Conservation (phyloP, 37 sponge, comb jelly and placozoan genomes). For the Hexactinellida sp. region DNA sequence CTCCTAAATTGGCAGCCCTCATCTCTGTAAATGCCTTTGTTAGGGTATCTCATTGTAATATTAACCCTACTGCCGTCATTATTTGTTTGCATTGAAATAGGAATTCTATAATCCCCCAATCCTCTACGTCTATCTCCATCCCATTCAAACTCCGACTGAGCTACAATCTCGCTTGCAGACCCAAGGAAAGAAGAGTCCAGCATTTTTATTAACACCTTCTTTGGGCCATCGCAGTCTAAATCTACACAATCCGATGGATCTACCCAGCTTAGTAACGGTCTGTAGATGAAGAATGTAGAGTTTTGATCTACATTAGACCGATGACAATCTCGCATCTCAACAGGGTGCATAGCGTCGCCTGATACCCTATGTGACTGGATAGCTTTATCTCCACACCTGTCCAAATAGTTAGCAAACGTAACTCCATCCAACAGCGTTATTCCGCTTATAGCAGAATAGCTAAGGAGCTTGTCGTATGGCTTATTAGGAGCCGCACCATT, state of each 20-base stretch:
- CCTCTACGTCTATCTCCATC: slow-evolving; percentile 56
- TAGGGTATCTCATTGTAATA: slow-evolving; percentile 32
- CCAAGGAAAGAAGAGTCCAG: slow-evolving; percentile 46
- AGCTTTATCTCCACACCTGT: slow-evolving; percentile 24
- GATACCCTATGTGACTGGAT: slow-evolving; percentile 41
- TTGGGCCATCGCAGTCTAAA: slow-evolving; percentile 90
- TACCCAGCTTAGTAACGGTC: slow-evolving; percentile 38
- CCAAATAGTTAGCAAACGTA: slow-evolving; percentile 24
- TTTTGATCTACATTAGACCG: neutral
- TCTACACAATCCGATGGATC: slow-evolving; percentile 96
- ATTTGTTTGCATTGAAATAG: slow-evolving; percentile 51
- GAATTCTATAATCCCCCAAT: slow-evolving; percentile 77
- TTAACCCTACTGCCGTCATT: slow-evolving; percentile 31
- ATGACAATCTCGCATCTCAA: slow-evolving; percentile 13
- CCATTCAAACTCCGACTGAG: slow-evolving; percentile 83
- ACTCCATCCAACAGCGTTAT: slow-evolving; percentile 30
- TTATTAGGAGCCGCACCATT: slow-evolving; percentile 35
- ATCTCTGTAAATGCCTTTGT: slow-evolving; percentile 53
- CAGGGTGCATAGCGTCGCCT: slow-evolving; percentile 61
- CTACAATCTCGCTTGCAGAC: slow-evolving; percentile 29
- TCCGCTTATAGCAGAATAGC: slow-evolving; percentile 73
- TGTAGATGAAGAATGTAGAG: slow-evolving; percentile 25
- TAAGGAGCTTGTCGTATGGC: slow-evolving; percentile 23
- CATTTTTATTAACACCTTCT: slow-evolving; percentile 59
- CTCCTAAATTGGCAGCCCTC: slow-evolving; percentile 29